Base-by-base conservation (phyloP, 30 jellyfish, hydroid and myxozoan genomes). In the Aurelia aurita region DNA sequence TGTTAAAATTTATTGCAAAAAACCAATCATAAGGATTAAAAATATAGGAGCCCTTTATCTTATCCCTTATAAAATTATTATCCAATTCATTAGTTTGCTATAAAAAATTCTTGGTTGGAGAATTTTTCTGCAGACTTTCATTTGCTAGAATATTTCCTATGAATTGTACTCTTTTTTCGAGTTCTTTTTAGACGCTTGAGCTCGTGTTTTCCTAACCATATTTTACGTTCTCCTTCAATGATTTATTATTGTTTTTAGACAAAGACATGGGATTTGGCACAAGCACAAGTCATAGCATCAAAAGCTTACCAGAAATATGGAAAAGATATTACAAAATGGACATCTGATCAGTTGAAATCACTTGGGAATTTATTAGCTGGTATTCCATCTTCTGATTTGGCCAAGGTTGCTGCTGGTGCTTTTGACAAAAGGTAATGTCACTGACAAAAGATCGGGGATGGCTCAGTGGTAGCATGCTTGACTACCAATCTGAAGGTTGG, bases 261-360 rank as follows among this genome's bases (percentile, higher is more conserved):
- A 6, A 46, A 61, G 14, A 54, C 73, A 9, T 89, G 97, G 97
- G 97, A 89, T 53, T 58, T 61, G 34, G 83, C 82, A 34, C 97
- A 89, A 81, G 49, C 74, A 0, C 54, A 59, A 25, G 84, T 71
- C 18, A 32, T 89, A 18, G 87, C 92, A 13, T 29, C 76, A 16
- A 75, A 72, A 19, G 93, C 85, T 3, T 80, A 66, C 87, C 75
- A 65, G 58, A 74, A 80, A 46, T 89, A 64, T 72, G 97, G 97
- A 3, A 65, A 47, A 51, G 72, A 81, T 69, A 74, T 89, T 43
- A 43, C 83, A 39, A 31, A 34, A 28, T 89, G 97, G 97, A 72
- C 94, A 16, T 49, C 90, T 19, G 58, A 59, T 9, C 80, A 80
- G 43, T 22, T 89, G 34, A n/a, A 65, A 22, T 44, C 66, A 26